A percentile compares a stretch with the other conserved stretches of the same genome.
Conservation (phyloP, 2,113 vertebrate species). For the Nesoenas mayeri region DNA sequence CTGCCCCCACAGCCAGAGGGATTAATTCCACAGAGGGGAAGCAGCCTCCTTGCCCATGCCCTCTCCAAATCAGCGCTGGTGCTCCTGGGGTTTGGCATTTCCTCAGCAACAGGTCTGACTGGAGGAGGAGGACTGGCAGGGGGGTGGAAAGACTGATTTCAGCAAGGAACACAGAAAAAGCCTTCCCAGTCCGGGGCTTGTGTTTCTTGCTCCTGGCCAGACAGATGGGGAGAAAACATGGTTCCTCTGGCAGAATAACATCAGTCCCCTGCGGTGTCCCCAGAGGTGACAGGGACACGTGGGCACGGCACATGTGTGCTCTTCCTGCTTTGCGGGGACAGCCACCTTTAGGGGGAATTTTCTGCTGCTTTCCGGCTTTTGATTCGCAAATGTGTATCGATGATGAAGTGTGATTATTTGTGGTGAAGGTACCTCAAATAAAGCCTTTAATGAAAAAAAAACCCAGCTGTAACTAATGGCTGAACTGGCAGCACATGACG, state of each 20-base stretch:
- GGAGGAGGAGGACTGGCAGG: not conserved
- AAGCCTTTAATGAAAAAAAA: not conserved
- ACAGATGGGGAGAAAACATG: not conserved
- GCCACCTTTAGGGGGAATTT: not conserved
- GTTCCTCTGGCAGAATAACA: not conserved
- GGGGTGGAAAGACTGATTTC: not conserved
- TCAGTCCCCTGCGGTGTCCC: not conserved
- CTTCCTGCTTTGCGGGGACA: not conserved
- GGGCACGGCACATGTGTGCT: not conserved
- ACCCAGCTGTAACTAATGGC: not conserved
- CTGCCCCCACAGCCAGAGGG: not conserved
- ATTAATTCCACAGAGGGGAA: not conserved
- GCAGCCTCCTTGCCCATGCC: not conserved
- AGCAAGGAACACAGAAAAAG: not conserved
- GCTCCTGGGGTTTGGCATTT: not conserved
- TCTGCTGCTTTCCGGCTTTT: not conserved
- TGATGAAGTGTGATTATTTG: not conserved
- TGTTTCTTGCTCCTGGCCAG: not conserved
- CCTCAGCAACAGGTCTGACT: not conserved
- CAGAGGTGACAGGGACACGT: not conserved
- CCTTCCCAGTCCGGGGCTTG: not conserved
- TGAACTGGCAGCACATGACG: not conserved
- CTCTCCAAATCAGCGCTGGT: rapidly evolving
- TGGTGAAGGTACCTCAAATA: not conserved
- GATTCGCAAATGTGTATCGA: not conserved